phyloP scores from a whole-genome alignment of 2,888 invertebrate species.

The Entomobrya proxima region DNA sequence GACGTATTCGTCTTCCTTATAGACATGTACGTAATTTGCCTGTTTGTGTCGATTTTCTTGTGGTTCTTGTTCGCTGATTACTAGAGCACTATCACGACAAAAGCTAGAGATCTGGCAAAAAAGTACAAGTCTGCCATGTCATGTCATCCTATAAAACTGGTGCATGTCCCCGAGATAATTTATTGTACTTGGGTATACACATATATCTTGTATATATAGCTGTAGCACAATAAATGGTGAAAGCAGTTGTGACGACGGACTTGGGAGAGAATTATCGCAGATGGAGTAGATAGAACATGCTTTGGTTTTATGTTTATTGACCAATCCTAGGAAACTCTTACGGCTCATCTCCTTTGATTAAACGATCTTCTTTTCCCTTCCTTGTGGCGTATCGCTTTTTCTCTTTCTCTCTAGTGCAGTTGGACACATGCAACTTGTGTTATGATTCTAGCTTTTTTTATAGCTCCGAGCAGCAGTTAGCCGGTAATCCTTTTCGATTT shows the following conservation, averaged over 20 bases:
- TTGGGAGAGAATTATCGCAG: constrained; percentile 16
- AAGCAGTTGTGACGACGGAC: not conserved
- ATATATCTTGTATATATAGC: not conserved
- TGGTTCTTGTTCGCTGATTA: not conserved
- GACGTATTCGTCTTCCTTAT: not conserved
- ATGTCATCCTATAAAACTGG: not conserved
- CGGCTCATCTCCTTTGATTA: constrained; percentile 53
- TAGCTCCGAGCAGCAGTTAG: not conserved
- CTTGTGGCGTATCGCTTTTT: not conserved
- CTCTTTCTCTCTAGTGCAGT: not conserved
- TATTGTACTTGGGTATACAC: not conserved
- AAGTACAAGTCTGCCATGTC: not conserved
- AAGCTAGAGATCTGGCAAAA: not conserved
- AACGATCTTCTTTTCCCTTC: constrained; percentile 45
- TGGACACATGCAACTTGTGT: constrained; percentile 3
- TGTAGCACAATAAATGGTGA: constrained; percentile 17
- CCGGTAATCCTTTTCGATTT: constrained; percentile 9
- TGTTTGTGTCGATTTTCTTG: not conserved
- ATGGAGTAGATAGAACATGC: constrained; percentile 20
- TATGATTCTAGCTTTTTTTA: not conserved
- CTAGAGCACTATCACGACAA: not conserved
- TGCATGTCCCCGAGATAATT: not conserved
- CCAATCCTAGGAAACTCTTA: constrained; percentile 46
- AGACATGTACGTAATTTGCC: not conserved
- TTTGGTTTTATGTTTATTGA: constrained; percentile 60